Evolutionary conservation across 2,113 vertebrate genomes (phyloP).

Genomic region (Porphyrio hochstetteri): DNA sequence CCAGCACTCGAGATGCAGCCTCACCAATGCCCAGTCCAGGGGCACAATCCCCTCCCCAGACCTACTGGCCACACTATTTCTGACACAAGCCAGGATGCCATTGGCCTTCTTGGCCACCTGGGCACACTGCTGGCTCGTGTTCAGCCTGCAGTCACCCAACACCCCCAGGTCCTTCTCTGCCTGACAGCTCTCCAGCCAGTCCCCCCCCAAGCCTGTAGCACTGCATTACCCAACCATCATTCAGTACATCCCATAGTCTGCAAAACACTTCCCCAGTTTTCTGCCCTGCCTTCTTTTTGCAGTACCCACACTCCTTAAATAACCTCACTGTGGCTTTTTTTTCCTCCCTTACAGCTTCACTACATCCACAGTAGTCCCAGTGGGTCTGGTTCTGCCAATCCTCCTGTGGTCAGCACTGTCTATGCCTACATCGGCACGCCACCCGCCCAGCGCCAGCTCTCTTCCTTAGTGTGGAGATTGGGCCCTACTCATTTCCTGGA

Average conservation of each 20-base stretch:
- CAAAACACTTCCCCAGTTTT: rapidly evolving
- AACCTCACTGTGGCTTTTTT: not conserved
- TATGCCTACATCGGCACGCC: conserved; percentile 92
- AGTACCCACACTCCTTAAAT: not conserved
- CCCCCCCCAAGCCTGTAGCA: no score
- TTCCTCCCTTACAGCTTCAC: conserved; percentile 83
- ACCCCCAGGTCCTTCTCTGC: no score
- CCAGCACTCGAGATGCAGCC: no score
- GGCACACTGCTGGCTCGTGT: no score
- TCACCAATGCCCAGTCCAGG: no score
- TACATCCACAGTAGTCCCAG: conserved; percentile 93
- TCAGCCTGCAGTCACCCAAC: no score
- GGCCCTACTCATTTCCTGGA: conserved; percentile 95
- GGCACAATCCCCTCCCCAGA: no score
- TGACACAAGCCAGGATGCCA: no score
- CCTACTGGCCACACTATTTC: no score
- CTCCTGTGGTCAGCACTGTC: conserved; percentile 93
- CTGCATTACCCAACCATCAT: rapidly evolving
- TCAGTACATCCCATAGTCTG: not conserved
- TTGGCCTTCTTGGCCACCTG: no score
- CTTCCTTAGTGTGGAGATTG: conserved; percentile 91
- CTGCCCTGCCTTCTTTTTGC: not conserved
- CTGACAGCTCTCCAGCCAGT: no score
- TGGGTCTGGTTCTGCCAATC: conserved; percentile 91
- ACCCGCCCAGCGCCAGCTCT: conserved; percentile 91